A percentile compares a stretch with the other conserved stretches of the same genome.
Evolutionary conservation across 92 coral and sea anemone genomes (phyloP).

Genomic region (Bergia puertoricense): DNA sequence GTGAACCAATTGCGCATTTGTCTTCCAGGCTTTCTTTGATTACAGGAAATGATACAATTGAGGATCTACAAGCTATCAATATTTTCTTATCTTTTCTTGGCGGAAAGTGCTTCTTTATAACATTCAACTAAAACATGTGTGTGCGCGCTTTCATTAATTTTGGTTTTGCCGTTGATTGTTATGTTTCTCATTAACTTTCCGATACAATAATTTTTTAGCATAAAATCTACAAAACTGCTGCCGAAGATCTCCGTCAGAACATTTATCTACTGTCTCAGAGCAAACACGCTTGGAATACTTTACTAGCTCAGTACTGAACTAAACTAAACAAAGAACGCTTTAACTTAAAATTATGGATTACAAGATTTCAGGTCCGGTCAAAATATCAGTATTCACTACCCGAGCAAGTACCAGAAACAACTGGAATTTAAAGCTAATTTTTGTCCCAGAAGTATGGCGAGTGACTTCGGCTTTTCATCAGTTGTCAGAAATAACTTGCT

Average conservation of each 20-base stretch:
- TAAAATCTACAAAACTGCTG: not conserved
- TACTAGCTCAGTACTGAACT: not conserved
- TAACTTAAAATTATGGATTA: not conserved
- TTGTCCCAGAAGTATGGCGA: not conserved
- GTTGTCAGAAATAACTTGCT: not conserved
- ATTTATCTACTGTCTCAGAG: not conserved
- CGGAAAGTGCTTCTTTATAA: slow-evolving; percentile 29
- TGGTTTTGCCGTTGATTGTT: slow-evolving; percentile 1
- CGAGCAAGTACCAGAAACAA: not conserved
- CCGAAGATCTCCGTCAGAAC: not conserved
- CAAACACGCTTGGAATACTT: not conserved
- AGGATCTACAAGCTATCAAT: slow-evolving; percentile 18
- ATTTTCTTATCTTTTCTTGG: slow-evolving; percentile 18
- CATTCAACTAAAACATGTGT: slow-evolving; percentile 23
- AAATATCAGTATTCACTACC: not conserved
- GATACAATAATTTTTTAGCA: not conserved
- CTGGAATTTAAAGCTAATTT: not conserved
- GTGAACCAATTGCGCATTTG: slow-evolving; percentile 34
- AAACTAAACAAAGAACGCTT: not conserved
- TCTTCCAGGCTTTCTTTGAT: slow-evolving; percentile 26
- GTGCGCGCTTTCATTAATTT: slow-evolving; percentile 14
- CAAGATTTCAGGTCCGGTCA: slow-evolving; percentile 12
- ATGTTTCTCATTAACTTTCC: not conserved
- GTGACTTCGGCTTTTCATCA: not conserved
- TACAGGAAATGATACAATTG: slow-evolving; percentile 50